These are phyloP conservation scores for Mycteria americana DNA, from an alignment of 2,797 vertebrate genomes.

Conservation along the genomic window DNA sequence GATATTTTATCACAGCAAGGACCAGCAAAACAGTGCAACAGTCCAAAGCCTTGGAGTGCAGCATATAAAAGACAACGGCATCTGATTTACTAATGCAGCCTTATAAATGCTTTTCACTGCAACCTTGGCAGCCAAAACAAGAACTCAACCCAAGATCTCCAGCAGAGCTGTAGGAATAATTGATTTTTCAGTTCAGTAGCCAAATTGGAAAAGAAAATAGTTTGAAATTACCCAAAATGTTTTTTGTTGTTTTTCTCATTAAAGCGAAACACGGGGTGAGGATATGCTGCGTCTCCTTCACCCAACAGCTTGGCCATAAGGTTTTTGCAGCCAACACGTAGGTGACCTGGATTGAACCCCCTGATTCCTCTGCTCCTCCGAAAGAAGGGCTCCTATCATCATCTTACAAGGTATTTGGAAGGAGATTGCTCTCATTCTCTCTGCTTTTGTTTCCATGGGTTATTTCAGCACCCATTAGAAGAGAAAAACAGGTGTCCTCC, in stretches of 20 bases:
- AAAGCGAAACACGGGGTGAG: neutral
- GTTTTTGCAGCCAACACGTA: fast-evolving
- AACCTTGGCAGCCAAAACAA: neutral
- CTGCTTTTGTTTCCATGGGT: neutral
- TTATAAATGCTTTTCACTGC: neutral
- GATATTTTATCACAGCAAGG: neutral
- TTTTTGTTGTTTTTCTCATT: neutral
- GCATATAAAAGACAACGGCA: neutral
- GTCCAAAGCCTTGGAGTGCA: neutral
- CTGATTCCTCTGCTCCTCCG: fast-evolving
- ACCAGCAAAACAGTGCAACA: neutral
- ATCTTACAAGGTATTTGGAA: fast-evolving
- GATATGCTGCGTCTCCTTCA: neutral
- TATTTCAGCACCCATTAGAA: neutral
- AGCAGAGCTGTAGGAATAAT: conserved; percentile 33
- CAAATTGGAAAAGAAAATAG: conserved; percentile 37
- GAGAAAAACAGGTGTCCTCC: neutral
- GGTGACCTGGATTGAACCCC: neutral
- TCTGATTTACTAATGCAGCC: neutral
- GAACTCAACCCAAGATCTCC: neutral
- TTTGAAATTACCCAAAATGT: neutral
- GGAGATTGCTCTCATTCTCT: too few species aligned
- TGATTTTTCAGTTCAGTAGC: conserved; percentile 44
- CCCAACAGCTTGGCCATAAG: neutral
- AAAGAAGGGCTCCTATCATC: neutral